Conservation (phyloP, 2,888 invertebrate species). For the Odontocolon sp. region DNA sequence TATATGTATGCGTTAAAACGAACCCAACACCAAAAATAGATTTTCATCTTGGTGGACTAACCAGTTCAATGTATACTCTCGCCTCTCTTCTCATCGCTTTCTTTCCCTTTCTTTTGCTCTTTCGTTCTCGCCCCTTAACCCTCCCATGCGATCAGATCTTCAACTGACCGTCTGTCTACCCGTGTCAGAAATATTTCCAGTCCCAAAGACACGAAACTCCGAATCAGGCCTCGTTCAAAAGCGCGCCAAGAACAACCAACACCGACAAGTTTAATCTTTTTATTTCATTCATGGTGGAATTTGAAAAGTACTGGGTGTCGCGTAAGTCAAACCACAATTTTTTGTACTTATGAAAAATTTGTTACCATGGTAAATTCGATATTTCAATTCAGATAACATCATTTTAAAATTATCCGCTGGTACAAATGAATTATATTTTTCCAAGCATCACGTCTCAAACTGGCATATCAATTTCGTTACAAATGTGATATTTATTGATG, state of each 20-base stretch:
- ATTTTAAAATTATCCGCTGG: too few relatives aligned
- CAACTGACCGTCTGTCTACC: slow-evolving; percentile 9
- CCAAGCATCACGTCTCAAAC: too few relatives aligned
- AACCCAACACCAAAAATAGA: slow-evolving; percentile 51
- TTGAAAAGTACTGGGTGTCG: too few relatives aligned
- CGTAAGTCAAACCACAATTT: too few relatives aligned
- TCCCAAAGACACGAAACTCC: not conserved
- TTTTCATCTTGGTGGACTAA: slow-evolving; percentile 37
- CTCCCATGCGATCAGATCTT: slow-evolving; percentile 3
- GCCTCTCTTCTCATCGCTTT: slow-evolving; percentile 4
- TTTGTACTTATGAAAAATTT: too few relatives aligned
- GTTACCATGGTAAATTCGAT: too few relatives aligned
- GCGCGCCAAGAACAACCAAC: not conserved
- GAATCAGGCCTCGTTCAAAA: not conserved
- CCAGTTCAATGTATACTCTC: slow-evolving; percentile 13
- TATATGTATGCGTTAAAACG: slow-evolving; percentile 6
- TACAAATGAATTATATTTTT: too few relatives aligned
- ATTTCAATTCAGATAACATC: too few relatives aligned
- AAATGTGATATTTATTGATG: too few relatives aligned
- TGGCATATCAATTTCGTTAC: too few relatives aligned
- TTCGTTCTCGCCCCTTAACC: slow-evolving; percentile 9
- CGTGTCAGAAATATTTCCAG: slow-evolving; percentile 38
- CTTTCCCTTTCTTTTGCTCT: slow-evolving; percentile 4
- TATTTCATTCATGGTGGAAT: too few relatives aligned
- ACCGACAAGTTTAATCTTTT: not conserved